phyloP scores from a whole-genome alignment of 2,113 vertebrate genomes.

The Oreochromis tanganicae region DNA sequence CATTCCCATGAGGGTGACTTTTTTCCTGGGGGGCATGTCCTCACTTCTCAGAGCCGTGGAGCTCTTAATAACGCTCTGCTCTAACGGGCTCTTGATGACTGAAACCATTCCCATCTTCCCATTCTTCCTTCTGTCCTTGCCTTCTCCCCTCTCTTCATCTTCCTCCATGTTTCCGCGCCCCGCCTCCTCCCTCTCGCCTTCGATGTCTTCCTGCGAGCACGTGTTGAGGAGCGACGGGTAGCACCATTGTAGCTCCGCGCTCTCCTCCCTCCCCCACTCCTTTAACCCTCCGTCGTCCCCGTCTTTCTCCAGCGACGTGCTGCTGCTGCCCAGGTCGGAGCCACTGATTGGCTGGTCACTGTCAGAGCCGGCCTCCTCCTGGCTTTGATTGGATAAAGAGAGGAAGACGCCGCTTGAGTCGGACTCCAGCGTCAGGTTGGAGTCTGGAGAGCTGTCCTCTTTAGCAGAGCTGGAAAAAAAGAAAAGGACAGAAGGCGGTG shows the following conservation, averaged over 20 bases:
- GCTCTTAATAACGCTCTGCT: neutral
- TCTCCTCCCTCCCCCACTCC: constrained; percentile 64
- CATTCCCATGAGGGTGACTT: constrained; percentile 42
- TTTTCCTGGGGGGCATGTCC: constrained; percentile 18
- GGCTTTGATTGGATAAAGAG: constrained; percentile 70
- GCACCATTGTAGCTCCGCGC: constrained; percentile 65
- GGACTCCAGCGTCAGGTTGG: constrained; percentile 68
- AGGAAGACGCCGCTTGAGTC: constrained; percentile 75
- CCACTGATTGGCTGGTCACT: constrained; percentile 66
- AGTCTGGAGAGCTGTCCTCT: constrained; percentile 72
- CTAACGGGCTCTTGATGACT: neutral
- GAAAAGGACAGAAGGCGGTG: neutral
- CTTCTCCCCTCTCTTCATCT: neutral
- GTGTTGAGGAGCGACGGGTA: constrained; percentile 63
- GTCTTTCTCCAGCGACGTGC: constrained; percentile 62
- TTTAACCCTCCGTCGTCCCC: constrained; percentile 51
- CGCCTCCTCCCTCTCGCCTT: neutral
- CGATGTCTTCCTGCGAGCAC: neutral
- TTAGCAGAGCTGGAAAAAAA: constrained; percentile 52
- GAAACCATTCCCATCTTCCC: constrained; percentile 7
- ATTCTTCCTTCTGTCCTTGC: neutral
- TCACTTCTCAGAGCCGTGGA: neutral
- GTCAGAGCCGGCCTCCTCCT: constrained; percentile 64
- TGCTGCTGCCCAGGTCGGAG: constrained; percentile 65
- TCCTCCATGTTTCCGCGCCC: neutral